A percentile compares a stretch with the other conserved stretches of the same genome.
Evolutionary conservation across 2,113 vertebrate genomes (phyloP).

Genomic region (Polypterus bichir): DNA sequence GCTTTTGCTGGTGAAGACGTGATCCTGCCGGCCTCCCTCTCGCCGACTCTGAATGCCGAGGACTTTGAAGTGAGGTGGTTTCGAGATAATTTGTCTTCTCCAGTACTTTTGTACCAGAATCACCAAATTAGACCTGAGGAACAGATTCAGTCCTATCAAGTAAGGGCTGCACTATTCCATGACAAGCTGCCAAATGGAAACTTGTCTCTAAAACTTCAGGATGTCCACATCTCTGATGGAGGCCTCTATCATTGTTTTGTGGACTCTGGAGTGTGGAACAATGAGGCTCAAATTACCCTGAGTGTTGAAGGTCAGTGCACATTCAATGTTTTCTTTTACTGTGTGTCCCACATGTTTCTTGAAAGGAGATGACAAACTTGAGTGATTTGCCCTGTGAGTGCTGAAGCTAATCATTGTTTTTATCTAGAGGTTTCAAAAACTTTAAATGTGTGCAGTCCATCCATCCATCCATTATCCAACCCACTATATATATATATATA

Average conservation of each 20-base stretch:
- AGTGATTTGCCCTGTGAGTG: too few relatives aligned
- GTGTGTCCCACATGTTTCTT: too few relatives aligned
- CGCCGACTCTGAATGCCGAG: slow-evolving; percentile 17
- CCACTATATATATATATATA: too few relatives aligned
- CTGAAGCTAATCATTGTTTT: too few relatives aligned
- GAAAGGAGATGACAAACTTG: too few relatives aligned
- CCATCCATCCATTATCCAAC: too few relatives aligned
- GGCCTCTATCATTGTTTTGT: slow-evolving; percentile 31
- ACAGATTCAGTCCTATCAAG: slow-evolving; percentile 28
- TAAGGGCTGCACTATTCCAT: slow-evolving; percentile 26
- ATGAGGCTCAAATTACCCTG: slow-evolving; percentile 23
- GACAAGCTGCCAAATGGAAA: slow-evolving; percentile 16
- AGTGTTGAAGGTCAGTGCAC: slow-evolving; percentile 30
- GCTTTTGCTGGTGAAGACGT: slow-evolving; percentile 21
- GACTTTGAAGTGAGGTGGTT: slow-evolving; percentile 38
- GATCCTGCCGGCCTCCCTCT: slow-evolving; percentile 24
- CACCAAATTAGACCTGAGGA: slow-evolving; percentile 16
- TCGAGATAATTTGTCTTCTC: slow-evolving; percentile 8
- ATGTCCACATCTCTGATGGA: slow-evolving; percentile 17
- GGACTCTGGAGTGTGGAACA: slow-evolving; percentile 8
- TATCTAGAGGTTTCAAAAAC: too few relatives aligned
- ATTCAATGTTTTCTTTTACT: too few relatives aligned
- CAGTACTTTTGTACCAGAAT: slow-evolving; percentile 25
- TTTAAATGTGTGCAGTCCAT: too few relatives aligned
- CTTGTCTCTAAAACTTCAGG: slow-evolving; percentile 19